A percentile compares a stretch with the other conserved stretches of the same genome.
Conservation (phyloP, 2,797 vertebrate species). For the Xyrichtys novacula region DNA sequence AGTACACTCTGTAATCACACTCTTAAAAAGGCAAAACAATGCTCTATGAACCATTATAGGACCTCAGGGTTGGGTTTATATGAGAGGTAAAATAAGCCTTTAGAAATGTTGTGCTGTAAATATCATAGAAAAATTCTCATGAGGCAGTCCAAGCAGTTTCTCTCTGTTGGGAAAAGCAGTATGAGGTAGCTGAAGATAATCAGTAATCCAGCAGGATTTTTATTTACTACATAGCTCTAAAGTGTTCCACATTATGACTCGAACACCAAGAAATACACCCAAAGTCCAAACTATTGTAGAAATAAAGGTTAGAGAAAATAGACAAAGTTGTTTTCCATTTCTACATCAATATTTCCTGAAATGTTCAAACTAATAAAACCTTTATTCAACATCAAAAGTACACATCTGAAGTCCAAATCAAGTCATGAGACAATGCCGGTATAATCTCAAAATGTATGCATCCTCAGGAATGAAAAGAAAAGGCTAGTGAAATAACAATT, state of each 20-base stretch:
- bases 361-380: not conserved
- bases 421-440: not conserved
- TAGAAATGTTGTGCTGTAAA: not conserved
- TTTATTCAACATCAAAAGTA: conserved; percentile 19
- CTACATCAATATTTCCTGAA: not conserved
- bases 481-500: not conserved
- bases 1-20: not conserved
- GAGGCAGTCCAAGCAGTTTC: conserved; percentile 37
- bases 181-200: not conserved
- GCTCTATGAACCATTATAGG: not conserved
- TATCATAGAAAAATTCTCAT: not conserved
- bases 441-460: not conserved
- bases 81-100: not conserved
- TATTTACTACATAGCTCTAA: too few species aligned
- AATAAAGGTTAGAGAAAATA: too few species aligned
- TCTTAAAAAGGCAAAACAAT: not conserved
- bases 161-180: not conserved
- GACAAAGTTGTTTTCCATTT: not conserved
- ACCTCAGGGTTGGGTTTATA: not conserved
- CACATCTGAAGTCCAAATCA: conserved; percentile 18
- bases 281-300: not conserved
- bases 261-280: too few species aligned
- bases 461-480: not conserved
- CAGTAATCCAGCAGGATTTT: not conserved
- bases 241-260: too few species aligned